Evolutionary conservation across 2,113 vertebrate genomes (phyloP).

Genomic region (Salvelinus sp.): DNA sequence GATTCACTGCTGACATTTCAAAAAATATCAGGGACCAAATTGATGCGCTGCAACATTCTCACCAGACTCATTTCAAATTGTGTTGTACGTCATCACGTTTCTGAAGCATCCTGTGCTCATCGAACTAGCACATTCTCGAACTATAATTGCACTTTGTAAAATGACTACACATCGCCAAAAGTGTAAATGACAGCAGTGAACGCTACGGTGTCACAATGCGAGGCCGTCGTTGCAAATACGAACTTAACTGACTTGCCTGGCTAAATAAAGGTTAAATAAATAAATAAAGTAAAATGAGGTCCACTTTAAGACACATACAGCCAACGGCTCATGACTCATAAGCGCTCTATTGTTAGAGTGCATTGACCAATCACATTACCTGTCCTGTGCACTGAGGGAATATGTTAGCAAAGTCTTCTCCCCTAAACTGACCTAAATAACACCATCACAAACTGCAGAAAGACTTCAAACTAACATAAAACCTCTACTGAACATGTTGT

Average conservation of each 20-base stretch:
- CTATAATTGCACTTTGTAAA: neutral
- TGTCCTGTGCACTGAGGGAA: neutral
- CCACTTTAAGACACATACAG: neutral
- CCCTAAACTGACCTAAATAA: too few relatives aligned
- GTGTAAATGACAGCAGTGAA: neutral
- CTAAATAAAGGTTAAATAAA: too few relatives aligned
- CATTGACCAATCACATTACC: neutral
- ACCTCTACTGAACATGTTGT: too few relatives aligned
- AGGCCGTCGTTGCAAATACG: too few relatives aligned
- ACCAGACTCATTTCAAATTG: neutral
- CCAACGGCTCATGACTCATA: neutral
- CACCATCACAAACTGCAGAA: neutral
- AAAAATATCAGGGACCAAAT: neutral
- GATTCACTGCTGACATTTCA: slow-evolving; percentile 5
- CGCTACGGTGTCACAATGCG: too few relatives aligned
- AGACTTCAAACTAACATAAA: neutral
- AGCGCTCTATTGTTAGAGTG: neutral
- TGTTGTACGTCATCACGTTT: neutral
- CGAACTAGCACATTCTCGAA: slow-evolving; percentile 7
- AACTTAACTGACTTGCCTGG: too few relatives aligned
- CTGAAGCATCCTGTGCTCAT: too few relatives aligned
- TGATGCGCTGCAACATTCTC: neutral
- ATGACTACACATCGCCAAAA: neutral
- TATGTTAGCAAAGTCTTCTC: neutral
- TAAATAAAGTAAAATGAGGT: neutral